These are phyloP conservation scores for Xiphorhynchus elegans DNA, from an alignment of 2,113 vertebrate species.

Conservation along the genomic window DNA sequence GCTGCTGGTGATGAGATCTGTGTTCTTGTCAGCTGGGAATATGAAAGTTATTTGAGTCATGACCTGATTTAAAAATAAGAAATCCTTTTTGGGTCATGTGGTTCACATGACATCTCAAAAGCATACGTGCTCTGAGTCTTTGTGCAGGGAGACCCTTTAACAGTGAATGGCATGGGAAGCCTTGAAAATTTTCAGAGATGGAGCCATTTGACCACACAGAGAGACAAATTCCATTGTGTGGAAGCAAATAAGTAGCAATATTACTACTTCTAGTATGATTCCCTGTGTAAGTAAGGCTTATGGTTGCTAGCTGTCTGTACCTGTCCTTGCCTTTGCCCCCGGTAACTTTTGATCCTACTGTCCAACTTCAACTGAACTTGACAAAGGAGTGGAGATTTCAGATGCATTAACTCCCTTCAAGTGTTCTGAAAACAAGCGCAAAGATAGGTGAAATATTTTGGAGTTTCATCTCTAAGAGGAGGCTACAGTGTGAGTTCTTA, in stretches of 20 bases:
- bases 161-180: background rate
- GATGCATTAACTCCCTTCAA: background rate
- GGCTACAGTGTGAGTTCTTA: background rate
- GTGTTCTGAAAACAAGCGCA: background rate
- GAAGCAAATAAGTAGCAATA: background rate
- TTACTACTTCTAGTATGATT: background rate
- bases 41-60: slow-evolving; percentile 48
- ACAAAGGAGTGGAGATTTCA: background rate
- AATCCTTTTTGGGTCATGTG: background rate
- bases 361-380: background rate
- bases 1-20: background rate
- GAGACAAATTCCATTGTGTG: background rate
- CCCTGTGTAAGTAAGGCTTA: background rate
- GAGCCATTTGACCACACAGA: background rate
- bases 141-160: background rate
- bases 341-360: background rate
- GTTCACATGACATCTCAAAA: slow-evolving; percentile 13
- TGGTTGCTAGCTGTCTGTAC: background rate
- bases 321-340: background rate
- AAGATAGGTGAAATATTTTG: background rate
- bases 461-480: background rate
- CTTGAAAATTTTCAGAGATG: background rate
- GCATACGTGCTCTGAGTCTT: background rate
- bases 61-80: slow-evolving; percentile 39
- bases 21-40: slow-evolving; percentile 72